Evolutionary conservation across 1,140 invertebrate genomes (phyloP).

Genomic region (Euborellia annulipes): DNA sequence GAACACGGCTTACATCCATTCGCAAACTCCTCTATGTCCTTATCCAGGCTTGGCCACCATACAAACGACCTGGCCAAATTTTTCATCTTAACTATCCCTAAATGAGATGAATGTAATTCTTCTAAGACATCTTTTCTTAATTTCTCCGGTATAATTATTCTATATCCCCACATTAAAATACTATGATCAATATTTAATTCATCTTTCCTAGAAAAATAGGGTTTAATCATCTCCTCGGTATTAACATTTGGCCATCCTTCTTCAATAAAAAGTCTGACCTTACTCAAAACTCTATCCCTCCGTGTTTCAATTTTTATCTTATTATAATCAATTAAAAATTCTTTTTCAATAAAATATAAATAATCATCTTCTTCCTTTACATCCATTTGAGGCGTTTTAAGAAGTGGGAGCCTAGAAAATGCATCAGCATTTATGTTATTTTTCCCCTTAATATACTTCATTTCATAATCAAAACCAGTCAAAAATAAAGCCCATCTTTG

Average conservation of each 20-base stretch:
- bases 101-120: conserved; percentile 7
- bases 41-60: not conserved
- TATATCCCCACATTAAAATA: conserved; percentile 11
- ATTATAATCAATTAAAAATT: not conserved
- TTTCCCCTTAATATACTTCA: conserved; percentile 18
- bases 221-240: not conserved
- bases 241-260: not conserved
- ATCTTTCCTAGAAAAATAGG: not conserved
- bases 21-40: not conserved
- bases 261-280: not conserved
- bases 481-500: conserved; percentile 24
- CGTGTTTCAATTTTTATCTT: not conserved
- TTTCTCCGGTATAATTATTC: conserved; percentile 1
- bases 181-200: conserved; percentile 9
- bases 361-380: not conserved
- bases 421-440: conserved; percentile 20
- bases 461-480: conserved; percentile 22
- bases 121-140: conserved; percentile 1
- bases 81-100: conserved; percentile 11
- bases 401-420: conserved; percentile 17
- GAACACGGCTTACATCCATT: too few species aligned
- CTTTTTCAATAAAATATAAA: conserved; percentile 3
- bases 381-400: not conserved
- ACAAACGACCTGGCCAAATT: conserved; percentile 13
- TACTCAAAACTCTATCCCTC: not conserved